These are phyloP conservation scores for Ginglymostoma cirratum DNA, from an alignment of 2,113 vertebrate species.

Conservation along the genomic window DNA sequence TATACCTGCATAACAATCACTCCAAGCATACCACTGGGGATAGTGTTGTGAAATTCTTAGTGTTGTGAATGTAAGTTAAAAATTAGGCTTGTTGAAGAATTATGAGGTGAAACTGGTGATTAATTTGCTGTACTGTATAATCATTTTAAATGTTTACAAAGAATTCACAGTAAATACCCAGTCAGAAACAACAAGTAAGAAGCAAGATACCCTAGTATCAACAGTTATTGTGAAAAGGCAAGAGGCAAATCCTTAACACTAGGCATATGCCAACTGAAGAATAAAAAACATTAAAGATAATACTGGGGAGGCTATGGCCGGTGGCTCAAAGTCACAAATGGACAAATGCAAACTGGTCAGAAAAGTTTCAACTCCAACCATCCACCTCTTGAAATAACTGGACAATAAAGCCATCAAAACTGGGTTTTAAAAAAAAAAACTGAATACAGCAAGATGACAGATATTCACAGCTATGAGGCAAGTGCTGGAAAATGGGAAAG, in stretches of 20 bases:
- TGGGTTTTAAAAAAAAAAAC: neutral
- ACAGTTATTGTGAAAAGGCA: neutral
- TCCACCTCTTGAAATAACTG: neutral
- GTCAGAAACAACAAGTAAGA: neutral
- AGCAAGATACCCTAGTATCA: neutral
- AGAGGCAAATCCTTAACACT: neutral
- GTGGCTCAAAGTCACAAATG: neutral
- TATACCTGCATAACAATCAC: conserved; percentile 12
- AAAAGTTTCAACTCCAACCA: neutral
- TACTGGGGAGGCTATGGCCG: neutral
- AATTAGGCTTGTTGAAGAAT: conserved; percentile 6
- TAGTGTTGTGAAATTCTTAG: neutral
- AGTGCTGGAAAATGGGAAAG: neutral
- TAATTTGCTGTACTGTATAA: neutral
- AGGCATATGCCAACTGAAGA: neutral
- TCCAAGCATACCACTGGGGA: neutral
- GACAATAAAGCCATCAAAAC: neutral
- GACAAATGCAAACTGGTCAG: neutral
- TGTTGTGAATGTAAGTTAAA: neutral
- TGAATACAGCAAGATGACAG: neutral
- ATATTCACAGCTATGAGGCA: too few species aligned
- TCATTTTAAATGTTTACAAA: neutral
- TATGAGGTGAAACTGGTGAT: neutral
- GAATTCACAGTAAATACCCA: neutral
- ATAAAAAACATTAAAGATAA: neutral